A percentile compares a stretch with the other conserved stretches of the same genome.
Evolutionary conservation across 2,797 vertebrate species (phyloP).

Genomic region (Cirrhinus mrigala): DNA sequence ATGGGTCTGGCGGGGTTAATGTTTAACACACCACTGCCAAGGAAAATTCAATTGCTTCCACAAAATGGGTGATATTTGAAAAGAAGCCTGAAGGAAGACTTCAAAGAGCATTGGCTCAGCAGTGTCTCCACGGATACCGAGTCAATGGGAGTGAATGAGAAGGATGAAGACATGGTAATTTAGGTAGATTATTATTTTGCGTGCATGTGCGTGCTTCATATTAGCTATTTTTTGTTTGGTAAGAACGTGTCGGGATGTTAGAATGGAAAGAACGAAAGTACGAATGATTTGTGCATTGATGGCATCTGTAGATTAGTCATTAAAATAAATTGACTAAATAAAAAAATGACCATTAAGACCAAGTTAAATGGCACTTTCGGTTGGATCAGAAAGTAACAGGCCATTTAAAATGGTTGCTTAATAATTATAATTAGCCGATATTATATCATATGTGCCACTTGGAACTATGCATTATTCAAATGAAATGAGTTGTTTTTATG

Average conservation of each 20-base stretch:
- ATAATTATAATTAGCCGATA: slow-evolving; percentile 45
- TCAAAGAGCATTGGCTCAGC: slow-evolving; percentile 44
- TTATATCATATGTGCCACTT: slow-evolving; percentile 44
- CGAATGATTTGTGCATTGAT: not conserved
- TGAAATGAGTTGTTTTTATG: slow-evolving; percentile 52
- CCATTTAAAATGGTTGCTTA: slow-evolving; percentile 37
- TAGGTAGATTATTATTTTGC: slow-evolving; percentile 42
- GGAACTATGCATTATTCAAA: slow-evolving; percentile 52
- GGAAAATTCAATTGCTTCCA: slow-evolving; percentile 51
- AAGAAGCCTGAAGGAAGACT: slow-evolving; percentile 41
- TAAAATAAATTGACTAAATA: slow-evolving; percentile 8
- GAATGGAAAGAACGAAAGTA: not conserved
- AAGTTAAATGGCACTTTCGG: slow-evolving; percentile 23
- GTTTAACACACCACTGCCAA: slow-evolving; percentile 44
- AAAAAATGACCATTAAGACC: not conserved
- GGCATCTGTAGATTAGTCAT: not conserved
- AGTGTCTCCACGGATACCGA: slow-evolving; percentile 51
- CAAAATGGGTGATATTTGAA: slow-evolving; percentile 51
- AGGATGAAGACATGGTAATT: slow-evolving; percentile 43
- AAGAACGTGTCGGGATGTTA: not conserved
- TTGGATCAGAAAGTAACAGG: slow-evolving; percentile 11
- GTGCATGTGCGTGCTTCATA: slow-evolving; percentile 31
- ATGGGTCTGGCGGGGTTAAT: slow-evolving; percentile 34
- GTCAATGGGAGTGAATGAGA: slow-evolving; percentile 45
- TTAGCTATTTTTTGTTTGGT: slow-evolving; percentile 16